Conservation (phyloP, 2,113 vertebrate species). For the Epinephelus fuscoguttatus region DNA sequence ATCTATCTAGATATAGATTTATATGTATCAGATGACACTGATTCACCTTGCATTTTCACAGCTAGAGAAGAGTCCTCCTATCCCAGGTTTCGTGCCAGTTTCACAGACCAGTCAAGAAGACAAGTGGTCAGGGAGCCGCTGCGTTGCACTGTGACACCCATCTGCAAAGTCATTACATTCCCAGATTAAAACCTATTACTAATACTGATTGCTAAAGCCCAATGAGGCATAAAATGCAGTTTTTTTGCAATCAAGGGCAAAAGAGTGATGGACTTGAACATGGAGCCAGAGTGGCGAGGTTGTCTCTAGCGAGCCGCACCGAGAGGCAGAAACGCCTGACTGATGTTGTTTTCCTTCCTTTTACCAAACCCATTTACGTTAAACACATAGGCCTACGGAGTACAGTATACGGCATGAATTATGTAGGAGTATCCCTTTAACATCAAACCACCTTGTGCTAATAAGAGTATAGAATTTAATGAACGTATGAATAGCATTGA, state of each 20-base stretch:
- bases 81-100: constrained; percentile 11
- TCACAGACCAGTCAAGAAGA: constrained; percentile 46
- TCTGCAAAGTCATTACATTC: constrained; percentile 67
- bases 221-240: constrained; percentile 63
- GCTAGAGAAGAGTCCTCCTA: background rate
- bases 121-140: constrained; percentile 50
- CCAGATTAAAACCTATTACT: constrained; percentile 68
- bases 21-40: background rate
- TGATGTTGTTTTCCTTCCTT: constrained; percentile 45
- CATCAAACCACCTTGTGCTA: constrained; percentile 31
- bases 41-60: background rate
- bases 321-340: constrained; percentile 2
- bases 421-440: constrained; percentile 20
- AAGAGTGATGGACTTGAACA: constrained; percentile 36
- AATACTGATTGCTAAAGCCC: constrained; percentile 65
- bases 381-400: constrained; percentile 25
- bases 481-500: constrained; percentile 26
- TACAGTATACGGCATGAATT: constrained; percentile 31
- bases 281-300: constrained; percentile 20
- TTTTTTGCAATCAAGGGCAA: constrained; percentile 57
- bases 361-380: constrained; percentile 31
- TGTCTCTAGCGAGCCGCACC: background rate
- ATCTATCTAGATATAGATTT: no score
- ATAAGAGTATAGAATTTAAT: constrained; percentile 46
- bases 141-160: constrained; percentile 61